Conservation (phyloP, 2,888 invertebrate genomes). For the Hofmannophila pseudospretella region DNA sequence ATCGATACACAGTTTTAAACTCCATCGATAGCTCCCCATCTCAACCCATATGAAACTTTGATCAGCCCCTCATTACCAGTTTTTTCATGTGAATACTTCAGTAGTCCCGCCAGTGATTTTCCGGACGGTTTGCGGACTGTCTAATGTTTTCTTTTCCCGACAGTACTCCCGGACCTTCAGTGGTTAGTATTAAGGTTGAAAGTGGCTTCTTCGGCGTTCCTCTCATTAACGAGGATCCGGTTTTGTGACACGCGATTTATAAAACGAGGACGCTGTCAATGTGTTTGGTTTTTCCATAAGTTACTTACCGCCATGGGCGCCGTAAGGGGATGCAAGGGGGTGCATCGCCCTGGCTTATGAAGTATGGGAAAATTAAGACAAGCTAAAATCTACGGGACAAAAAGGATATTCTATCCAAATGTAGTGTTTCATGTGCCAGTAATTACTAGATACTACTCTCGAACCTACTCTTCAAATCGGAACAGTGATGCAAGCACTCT, state of each 20-base stretch:
- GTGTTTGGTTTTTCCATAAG: too few relatives aligned
- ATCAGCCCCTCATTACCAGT: slow-evolving; percentile 61
- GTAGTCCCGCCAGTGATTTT: slow-evolving; percentile 51
- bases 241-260: slow-evolving; percentile 5
- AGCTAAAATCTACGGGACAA: too few relatives aligned
- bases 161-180: background rate
- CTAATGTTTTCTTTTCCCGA: background rate
- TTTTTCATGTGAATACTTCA: slow-evolving; percentile 62
- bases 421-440: too few relatives aligned
- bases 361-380: too few relatives aligned
- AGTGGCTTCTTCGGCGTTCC: background rate
- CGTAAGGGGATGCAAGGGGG: too few relatives aligned
- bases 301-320: too few relatives aligned
- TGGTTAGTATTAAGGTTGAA: background rate
- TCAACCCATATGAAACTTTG: slow-evolving; percentile 47
- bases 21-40: slow-evolving; percentile 15
- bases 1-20: background rate
- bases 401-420: too few relatives aligned
- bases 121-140: slow-evolving; percentile 12
- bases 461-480: too few relatives aligned
- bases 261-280: too few relatives aligned
- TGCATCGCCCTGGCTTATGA: too few relatives aligned
- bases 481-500: too few relatives aligned
- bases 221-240: background rate
- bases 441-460: too few relatives aligned